Base-by-base conservation (phyloP, 2,797 vertebrate species). In the Passerculus sandwichensis region DNA sequence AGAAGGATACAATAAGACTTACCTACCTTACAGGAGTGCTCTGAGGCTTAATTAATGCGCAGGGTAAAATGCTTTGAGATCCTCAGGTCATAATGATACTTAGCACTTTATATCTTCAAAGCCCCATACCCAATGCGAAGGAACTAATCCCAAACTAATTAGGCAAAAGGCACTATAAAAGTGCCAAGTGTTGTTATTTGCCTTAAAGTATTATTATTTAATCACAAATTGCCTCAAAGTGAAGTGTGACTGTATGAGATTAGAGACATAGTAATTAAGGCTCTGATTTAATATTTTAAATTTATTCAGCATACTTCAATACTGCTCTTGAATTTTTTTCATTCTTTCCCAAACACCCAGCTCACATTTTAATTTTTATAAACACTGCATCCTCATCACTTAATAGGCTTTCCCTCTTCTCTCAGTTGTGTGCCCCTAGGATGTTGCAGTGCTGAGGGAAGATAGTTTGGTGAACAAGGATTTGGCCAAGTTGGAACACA, bases 161-260 rank as follows among this genome's bases (percentile, higher is more conserved):
- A 97, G 96, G 93, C 85, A 96, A 96, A 96, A 96, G 93, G 93
- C 96, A 96, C 90, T 96, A 95, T 96, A 89, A 96, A 96, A 97
- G 96, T 96, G 96, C 96, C 91, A 95, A 95, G 93, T 96, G 96
- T 96, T 96, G 91, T 96, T 96, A 97, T 96, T 97, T 96, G 94
- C 93, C 96, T 97, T 97, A 96, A 95, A 95, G 96, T 96, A 97
- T 96, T 97, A 97, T 96, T 97, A 97, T 97, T 97, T 96, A 96
- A 96, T 82, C 96, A 83, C 89, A 93, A 96, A 95, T 94, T 97
- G 96, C 91, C 76, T 92, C 84, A 95, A 97, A 96, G 90, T 96
- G 90, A 96, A 96, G 91, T 88, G 85, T 97, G 93, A 95, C 89
- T 90, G 76, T 77, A 84, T 84, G 93, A 94, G 94, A 93, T 96